Evolutionary conservation across 2,797 vertebrate species (phyloP), one percentile per base, ranked within the genome.

Genomic region (Molossus molossus): DNA sequence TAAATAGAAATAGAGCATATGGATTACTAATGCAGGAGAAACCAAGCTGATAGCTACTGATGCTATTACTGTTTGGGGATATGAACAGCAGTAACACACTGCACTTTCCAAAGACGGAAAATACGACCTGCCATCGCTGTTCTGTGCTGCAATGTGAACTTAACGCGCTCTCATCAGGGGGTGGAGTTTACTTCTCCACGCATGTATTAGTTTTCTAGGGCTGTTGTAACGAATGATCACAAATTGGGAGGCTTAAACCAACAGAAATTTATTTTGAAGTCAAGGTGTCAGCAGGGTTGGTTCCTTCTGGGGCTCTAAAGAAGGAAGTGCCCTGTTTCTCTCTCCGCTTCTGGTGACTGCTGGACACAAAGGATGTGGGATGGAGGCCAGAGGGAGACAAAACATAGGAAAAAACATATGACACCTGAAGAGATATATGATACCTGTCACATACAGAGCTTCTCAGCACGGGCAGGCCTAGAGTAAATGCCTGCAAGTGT

Each of bases 1-100:
- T 25, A 90, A 64, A 81, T 21, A 90, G 60, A 79, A 92, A 90
- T 0, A 88, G 64, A 84, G 85, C 21, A 29, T 23, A 69, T 14
- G 60, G 40, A 76, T 88, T 90, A 25, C 53, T 79, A 75, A 84
- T 57, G n/a, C 40, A 79, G 86, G 72, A n/a, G 50, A 84, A 81
- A 33, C 21, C n/a, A 65, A 12, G 10, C 6, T 72, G 25, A 20
- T 25, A 75, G 76, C 15, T 62, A n/a, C 57, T 45, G 13, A 75
- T 25, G 58, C 53, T 69, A 13, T 79, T 62, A 45, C 12, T 40
- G 12, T 45, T 76, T 87, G 57, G 27, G 55, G 6, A 82, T 69
- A 55, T 33, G n/a, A 84, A 76, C 11, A 70, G 6, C n/a, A 40
- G 37, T 29, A 69, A 85, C 58, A 57, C 18, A 50, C 13, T 33